Evolutionary conservation across 2,113 vertebrate species (phyloP).

Genomic region (Sphyrna mokarran): DNA sequence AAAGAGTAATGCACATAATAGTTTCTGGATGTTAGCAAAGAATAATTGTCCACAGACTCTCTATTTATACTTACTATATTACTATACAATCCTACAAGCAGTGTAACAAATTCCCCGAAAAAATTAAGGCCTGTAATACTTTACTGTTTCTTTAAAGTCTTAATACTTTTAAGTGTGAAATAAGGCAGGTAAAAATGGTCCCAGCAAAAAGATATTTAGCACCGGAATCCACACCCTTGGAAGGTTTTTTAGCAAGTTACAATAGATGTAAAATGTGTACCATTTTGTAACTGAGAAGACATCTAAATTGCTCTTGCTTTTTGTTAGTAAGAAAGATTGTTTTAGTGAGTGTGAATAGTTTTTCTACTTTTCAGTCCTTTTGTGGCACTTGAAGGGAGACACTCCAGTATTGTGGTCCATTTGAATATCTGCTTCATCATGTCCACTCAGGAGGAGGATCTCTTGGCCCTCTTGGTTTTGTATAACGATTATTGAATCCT

Average conservation of each 20-base stretch:
- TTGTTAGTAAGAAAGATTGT: constrained; percentile 56
- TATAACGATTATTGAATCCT: constrained; percentile 84
- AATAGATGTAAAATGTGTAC: constrained; percentile 54
- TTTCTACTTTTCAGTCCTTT: constrained; percentile 53
- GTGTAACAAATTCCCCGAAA: constrained; percentile 71
- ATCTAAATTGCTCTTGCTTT: constrained; percentile 61
- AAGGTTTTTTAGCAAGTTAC: constrained; percentile 41
- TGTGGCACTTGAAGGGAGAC: constrained; percentile 63
- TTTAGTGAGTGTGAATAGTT: constrained; percentile 55
- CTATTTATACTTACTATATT: constrained; percentile 69
- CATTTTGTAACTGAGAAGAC: constrained; percentile 60
- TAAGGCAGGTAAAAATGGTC: constrained; percentile 78
- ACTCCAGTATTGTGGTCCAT: constrained; percentile 54
- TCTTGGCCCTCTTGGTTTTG: constrained; percentile 80
- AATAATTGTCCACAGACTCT: constrained; percentile 78
- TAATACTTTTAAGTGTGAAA: constrained; percentile 65
- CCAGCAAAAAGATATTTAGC: constrained; percentile 67
- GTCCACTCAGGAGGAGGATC: constrained; percentile 84
- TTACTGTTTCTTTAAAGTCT: constrained; percentile 46
- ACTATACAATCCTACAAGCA: constrained; percentile 70
- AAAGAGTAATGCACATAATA: constrained; percentile 75
- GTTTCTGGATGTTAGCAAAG: constrained; percentile 69
- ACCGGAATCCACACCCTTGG: constrained; percentile 61
- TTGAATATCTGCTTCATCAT: constrained; percentile 59
- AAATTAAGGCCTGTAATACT: constrained; percentile 78